Conservation (phyloP, 2,888 invertebrate species). For the Clostera curtula region DNA sequence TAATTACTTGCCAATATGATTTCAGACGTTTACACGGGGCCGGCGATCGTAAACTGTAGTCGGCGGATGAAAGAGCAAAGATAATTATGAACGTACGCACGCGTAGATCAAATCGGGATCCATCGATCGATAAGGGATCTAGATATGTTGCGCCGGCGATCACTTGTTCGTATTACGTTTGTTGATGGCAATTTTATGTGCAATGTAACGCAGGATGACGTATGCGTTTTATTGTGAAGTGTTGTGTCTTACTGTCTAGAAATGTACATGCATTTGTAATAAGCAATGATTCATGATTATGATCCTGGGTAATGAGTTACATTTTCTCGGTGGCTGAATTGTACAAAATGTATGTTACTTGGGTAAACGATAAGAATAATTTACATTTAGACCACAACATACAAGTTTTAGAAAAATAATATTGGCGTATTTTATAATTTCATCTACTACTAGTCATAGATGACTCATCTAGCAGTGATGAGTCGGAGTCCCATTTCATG, state of each 20-base stretch:
- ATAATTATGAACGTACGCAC: conserved; percentile 68
- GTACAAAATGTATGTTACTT: too few species aligned
- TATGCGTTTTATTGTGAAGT: conserved; percentile 15
- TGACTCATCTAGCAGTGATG: too few species aligned
- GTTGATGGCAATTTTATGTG: conserved; percentile 40
- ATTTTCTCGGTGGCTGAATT: too few species aligned
- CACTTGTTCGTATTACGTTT: conserved; percentile 44
- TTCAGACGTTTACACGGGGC: conserved; percentile 61
- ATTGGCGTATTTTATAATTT: too few species aligned
- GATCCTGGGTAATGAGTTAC: conserved; percentile 5
- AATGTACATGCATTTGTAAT: not conserved
- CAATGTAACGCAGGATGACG: conserved; percentile 28
- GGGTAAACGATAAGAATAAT: too few species aligned
- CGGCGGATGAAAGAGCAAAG: conserved; percentile 68
- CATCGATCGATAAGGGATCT: conserved; percentile 67
- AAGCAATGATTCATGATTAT: not conserved
- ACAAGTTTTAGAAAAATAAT: too few species aligned
- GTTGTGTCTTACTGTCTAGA: not conserved
- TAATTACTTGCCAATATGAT: conserved; percentile 65
- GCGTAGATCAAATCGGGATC: conserved; percentile 70
- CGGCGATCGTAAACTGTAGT: conserved; percentile 58
- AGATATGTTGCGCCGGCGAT: conserved; percentile 50
- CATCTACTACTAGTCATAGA: too few species aligned
- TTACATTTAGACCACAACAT: too few species aligned
- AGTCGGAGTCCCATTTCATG: too few species aligned